Percentiles rank a stretch among this genome's conserved stretches.
Conservation (phyloP, 2,113 vertebrate species). For the Campylomormyrus tamandua region DNA sequence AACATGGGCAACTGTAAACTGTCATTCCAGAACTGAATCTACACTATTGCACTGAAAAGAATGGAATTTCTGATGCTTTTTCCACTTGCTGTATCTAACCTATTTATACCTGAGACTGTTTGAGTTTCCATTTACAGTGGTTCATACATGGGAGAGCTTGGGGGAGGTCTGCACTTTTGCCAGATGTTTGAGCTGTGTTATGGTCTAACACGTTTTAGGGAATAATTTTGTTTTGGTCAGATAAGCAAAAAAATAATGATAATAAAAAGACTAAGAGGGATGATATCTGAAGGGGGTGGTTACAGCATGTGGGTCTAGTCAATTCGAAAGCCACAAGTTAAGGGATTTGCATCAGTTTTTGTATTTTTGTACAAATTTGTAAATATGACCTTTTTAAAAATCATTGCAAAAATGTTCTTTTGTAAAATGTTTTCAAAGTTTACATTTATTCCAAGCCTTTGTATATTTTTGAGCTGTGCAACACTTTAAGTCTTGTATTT, state of each 20-base stretch:
- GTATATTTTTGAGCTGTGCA: slow-evolving; percentile 97
- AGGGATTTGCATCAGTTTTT: slow-evolving; percentile 95
- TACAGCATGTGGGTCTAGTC: slow-evolving; percentile 72
- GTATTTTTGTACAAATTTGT: slow-evolving; percentile 99
- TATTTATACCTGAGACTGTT: slow-evolving; percentile 34
- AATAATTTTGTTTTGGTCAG: slow-evolving; percentile 46
- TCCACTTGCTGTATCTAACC: slow-evolving; percentile 44
- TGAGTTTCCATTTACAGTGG: slow-evolving; percentile 37
- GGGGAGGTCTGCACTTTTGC: slow-evolving; percentile 57
- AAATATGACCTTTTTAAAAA: slow-evolving; percentile 93
- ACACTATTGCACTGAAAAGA: slow-evolving; percentile 66
- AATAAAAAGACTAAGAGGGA: slow-evolving; percentile 18
- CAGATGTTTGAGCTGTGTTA: slow-evolving; percentile 68
- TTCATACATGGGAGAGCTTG: slow-evolving; percentile 26
- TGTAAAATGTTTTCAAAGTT: slow-evolving; percentile 91
- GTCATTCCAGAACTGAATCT: slow-evolving; percentile 35
- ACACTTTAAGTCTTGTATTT: slow-evolving; percentile 94
- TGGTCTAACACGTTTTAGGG: slow-evolving; percentile 30
- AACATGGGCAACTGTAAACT: slow-evolving; percentile 39
- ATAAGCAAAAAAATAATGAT: slow-evolving; percentile 42
- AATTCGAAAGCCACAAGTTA: slow-evolving; percentile 84
- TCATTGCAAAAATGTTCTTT: slow-evolving; percentile 79
- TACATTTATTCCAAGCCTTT: slow-evolving; percentile 96
- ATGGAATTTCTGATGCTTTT: slow-evolving; percentile 47
- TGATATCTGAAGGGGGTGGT: slow-evolving; percentile 27